A percentile compares a stretch with the other conserved stretches of the same genome.
These are phyloP conservation scores for Sparidentex hasta DNA, from an alignment of 2,797 vertebrate genomes.

Conservation along the genomic window DNA sequence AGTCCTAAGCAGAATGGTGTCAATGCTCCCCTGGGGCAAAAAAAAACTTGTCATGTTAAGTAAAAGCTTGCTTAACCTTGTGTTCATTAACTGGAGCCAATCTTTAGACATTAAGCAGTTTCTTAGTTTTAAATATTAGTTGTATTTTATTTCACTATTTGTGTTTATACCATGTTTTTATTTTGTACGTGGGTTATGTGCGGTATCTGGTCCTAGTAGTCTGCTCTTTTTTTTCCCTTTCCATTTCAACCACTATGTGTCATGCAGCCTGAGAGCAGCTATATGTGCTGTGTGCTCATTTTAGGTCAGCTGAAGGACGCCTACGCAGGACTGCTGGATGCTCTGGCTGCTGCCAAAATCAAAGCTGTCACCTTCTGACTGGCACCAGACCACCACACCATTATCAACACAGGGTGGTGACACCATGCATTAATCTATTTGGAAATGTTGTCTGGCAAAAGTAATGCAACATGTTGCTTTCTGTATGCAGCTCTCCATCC, in stretches of 20 bases:
- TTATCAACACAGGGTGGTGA: neutral
- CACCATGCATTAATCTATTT: conserved; percentile 8
- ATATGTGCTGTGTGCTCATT: conserved; percentile 2
- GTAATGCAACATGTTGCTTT: conserved; percentile 25
- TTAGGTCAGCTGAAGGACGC: conserved; percentile 30
- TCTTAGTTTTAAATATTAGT: neutral
- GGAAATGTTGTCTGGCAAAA: conserved; percentile 28
- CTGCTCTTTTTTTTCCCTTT: neutral
- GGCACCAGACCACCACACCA: conserved; percentile 5
- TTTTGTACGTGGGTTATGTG: neutral
- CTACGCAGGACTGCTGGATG: conserved; percentile 13
- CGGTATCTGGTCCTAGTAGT: neutral
- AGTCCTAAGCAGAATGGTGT: too few relatives aligned
- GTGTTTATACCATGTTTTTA: neutral
- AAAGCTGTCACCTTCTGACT: conserved; percentile 19
- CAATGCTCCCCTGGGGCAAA: too few relatives aligned
- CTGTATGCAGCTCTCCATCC: conserved; percentile 22
- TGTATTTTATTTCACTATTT: neutral
- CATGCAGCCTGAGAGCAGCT: neutral
- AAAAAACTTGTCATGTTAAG: too few relatives aligned
- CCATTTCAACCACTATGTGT: neutral
- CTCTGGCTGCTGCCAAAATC: conserved; percentile 12
- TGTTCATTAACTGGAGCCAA: too few relatives aligned
- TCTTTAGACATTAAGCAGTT: neutral
- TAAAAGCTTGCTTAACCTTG: too few relatives aligned